These are phyloP conservation scores for Progne subis DNA, from an alignment of 2,113 vertebrate genomes.

Conservation along the genomic window DNA sequence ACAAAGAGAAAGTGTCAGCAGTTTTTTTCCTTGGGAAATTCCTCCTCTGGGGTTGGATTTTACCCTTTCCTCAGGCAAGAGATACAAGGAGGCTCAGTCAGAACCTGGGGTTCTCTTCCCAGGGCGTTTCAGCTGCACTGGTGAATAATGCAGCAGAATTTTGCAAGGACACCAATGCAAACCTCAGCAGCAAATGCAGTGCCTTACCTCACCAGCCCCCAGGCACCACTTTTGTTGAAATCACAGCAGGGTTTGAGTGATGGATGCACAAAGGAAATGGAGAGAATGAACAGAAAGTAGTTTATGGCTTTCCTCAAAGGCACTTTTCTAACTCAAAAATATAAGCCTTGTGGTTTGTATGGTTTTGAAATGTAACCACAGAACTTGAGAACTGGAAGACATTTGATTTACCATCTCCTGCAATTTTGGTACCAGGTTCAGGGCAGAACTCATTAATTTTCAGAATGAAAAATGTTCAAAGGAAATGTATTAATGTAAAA, in stretches of 20 bases:
- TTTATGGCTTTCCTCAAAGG: slow-evolving; percentile 52
- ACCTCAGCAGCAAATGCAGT: not conserved
- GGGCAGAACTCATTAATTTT: not conserved
- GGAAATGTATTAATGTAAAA: not conserved
- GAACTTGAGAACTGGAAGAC: slow-evolving; percentile 21
- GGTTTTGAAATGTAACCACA: slow-evolving; percentile 59
- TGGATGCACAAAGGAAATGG: not conserved
- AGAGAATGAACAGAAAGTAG: slow-evolving; percentile 12
- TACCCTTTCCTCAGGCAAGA: not conserved
- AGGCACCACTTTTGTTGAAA: not conserved
- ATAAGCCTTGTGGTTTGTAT: slow-evolving; percentile 47
- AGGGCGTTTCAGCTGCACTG: not conserved
- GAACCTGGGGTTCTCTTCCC: not conserved
- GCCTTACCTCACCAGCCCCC: not conserved
- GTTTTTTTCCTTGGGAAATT: not conserved
- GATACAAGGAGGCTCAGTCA: not conserved
- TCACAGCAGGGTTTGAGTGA: not conserved
- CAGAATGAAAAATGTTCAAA: not conserved
- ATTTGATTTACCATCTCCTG: slow-evolving; percentile 28
- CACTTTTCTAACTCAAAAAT: slow-evolving; percentile 37
- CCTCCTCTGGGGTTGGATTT: not conserved
- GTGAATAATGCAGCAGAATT: not conserved
- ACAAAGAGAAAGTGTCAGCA: not conserved
- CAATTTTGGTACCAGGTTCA: not conserved
- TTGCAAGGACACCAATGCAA: not conserved